Evolutionary conservation across 2,113 vertebrate species (phyloP), one percentile per base, ranked within the genome.

Genomic region (Oenanthe melanoleuca): DNA sequence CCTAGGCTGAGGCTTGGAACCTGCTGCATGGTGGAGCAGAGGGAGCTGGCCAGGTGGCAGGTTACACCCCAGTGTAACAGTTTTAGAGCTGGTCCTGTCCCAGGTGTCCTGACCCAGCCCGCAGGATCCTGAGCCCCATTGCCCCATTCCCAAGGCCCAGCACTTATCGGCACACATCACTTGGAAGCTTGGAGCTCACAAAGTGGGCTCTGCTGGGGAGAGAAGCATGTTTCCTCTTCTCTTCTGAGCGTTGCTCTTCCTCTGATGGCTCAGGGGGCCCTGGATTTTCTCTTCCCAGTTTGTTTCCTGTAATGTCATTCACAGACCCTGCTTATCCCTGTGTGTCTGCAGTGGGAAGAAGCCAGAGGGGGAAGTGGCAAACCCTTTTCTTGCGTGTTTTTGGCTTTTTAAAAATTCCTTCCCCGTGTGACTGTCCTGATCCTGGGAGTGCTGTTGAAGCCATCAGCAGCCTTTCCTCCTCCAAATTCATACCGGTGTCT

Each of bases 101-200:
- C 33, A 1, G 34, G 6, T 42, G 33, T 67, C 49, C 80, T 13
- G 29, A 8, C 40, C 5, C 5, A 55, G n/a, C 31, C 75, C 61
- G 4, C 2, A 40, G 90, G 85, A 29, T 64, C 49, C 45, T 29
- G 0, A 78, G 59, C 18, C 78, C 75, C 37, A 1, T 15, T 56
- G 59, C 18, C 78, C 75, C 37, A 1, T 15, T 56, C 71, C 34
- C 56, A 4, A 14, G 19, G 66, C 45, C 6, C 24, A 12, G 71
- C 0, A 5, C 61, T 50, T 8, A 45, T 24, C 0, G 11, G 34
- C 14, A 1, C 1, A 3, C 0, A 0, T 28, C 0, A 0, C 71
- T 56, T 12, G 7, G 37, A 44, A 64, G 26, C 73, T 50, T 52
- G 63, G 38, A 71, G 66, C 61, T 6, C 55, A 16, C 65, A 3